Conservation (phyloP, 2,888 invertebrate genomes). For the Pachliopta kotzebuea region DNA sequence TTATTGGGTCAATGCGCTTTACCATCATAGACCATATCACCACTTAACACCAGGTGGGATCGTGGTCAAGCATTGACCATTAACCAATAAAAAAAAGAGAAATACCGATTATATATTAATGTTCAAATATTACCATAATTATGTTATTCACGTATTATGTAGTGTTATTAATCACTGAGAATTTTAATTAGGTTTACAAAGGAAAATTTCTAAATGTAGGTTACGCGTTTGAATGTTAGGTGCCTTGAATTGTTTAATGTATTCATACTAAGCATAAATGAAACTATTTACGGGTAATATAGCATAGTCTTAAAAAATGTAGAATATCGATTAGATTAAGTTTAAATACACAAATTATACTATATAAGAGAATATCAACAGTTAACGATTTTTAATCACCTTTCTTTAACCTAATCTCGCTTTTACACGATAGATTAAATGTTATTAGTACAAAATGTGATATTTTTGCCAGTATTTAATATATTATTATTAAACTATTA, state of each 20-base stretch:
- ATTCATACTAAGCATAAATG: neutral
- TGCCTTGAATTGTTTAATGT: slow-evolving; percentile 1
- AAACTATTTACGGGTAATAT: slow-evolving; percentile 2
- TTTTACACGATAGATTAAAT: neutral
- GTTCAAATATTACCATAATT: neutral
- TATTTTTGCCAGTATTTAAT: slow-evolving; percentile 2
- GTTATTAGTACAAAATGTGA: neutral
- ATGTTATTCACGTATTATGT: neutral
- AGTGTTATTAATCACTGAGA: neutral
- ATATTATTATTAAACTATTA: neutral
- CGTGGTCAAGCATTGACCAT: too few relatives aligned
- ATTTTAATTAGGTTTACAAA: too few relatives aligned
- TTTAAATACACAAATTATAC: neutral
- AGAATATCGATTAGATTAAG: neutral
- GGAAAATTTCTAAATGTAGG: neutral
- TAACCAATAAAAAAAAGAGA: neutral
- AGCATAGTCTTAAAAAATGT: neutral
- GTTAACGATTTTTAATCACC: neutral
- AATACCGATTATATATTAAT: neutral
- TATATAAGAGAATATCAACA: neutral
- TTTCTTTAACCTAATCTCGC: neutral
- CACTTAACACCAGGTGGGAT: too few relatives aligned
- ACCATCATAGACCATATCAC: too few relatives aligned
- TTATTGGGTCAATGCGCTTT: too few relatives aligned
- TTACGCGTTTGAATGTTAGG: neutral